These are phyloP conservation scores for Conopomorpha cramerella DNA, from an alignment of 1,140 invertebrate species.

Conservation along the genomic window DNA sequence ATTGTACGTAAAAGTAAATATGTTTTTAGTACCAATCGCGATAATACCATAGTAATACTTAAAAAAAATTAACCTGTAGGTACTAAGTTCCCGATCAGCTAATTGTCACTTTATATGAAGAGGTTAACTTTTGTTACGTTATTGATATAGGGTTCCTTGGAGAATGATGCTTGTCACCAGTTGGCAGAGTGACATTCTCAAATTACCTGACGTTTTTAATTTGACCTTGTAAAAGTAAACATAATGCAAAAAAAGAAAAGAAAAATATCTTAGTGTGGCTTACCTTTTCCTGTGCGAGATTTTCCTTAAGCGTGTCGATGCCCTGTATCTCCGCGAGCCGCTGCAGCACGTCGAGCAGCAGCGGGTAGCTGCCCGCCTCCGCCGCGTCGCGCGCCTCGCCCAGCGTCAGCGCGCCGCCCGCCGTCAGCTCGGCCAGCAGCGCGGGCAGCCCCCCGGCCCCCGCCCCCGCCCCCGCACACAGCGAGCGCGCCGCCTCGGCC, in stretches of 20 bases:
- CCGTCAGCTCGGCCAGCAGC: conserved; percentile 84
- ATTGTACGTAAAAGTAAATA: not conserved
- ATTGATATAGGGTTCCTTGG: too few relatives aligned
- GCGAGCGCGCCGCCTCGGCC: conserved; percentile 25
- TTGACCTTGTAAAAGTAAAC: too few relatives aligned
- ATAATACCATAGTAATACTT: too few relatives aligned
- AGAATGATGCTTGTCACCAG: too few relatives aligned
- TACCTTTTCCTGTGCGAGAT: too few relatives aligned
- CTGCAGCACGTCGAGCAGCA: not conserved
- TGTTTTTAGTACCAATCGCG: not conserved
- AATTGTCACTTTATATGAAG: too few relatives aligned
- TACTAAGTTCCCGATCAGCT: too few relatives aligned
- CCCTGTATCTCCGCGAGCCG: not conserved
- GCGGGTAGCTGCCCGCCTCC: conserved; percentile 75
- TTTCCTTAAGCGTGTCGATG: not conserved
- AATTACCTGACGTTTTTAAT: too few relatives aligned
- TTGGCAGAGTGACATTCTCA: too few relatives aligned
- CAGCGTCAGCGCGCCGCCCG: conserved; percentile 75
- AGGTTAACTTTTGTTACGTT: too few relatives aligned
- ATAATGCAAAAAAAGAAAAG: not conserved
- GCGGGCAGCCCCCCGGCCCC: conserved; percentile 89
- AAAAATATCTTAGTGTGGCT: not conserved
- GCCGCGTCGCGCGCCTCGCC: conserved; percentile 78
- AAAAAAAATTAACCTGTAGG: too few relatives aligned
- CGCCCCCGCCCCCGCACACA: conserved; percentile 80